A percentile compares a stretch with the other conserved stretches of the same genome.
phyloP scores from a whole-genome alignment of 2,888 invertebrate species.

The Tetramorium bicarinatum region DNA sequence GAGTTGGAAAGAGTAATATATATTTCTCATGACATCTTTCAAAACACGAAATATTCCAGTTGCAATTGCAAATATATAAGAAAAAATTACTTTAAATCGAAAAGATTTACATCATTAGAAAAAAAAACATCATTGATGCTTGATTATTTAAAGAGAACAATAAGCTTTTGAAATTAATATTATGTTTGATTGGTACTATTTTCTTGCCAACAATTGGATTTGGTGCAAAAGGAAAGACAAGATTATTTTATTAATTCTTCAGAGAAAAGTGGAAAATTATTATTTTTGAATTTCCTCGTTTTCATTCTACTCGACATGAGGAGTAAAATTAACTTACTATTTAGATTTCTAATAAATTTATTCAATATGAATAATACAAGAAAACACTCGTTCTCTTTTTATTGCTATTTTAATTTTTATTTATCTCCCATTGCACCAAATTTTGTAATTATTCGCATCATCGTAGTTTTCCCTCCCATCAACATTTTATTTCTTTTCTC shows the following conservation, averaged over 20 bases:
- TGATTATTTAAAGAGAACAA: background rate
- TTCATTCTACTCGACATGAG: background rate
- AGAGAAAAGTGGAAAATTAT: background rate
- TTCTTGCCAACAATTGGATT: slow-evolving; percentile 14
- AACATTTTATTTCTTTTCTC: background rate
- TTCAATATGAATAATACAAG: background rate
- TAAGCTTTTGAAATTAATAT: background rate
- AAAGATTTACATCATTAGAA: background rate
- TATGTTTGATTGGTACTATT: background rate
- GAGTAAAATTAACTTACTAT: slow-evolving; percentile 22
- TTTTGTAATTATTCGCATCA: slow-evolving; percentile 20
- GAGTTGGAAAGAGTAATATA: background rate
- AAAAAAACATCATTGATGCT: background rate
- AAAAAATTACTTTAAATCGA: too few species aligned
- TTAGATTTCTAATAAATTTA: slow-evolving; percentile 2
- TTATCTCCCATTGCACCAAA: slow-evolving; percentile 7
- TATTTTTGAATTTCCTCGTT: background rate
- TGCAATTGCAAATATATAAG: background rate
- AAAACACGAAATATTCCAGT: background rate
- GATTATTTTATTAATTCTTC: slow-evolving; percentile 7
- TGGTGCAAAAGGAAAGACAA: slow-evolving; percentile 12
- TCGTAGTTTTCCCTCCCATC: background rate
- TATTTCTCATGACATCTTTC: background rate
- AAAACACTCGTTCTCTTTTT: background rate
- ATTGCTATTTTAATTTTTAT: background rate